phyloP scores from a whole-genome alignment of 2,888 invertebrate genomes.

The Scrobipalpa atriplicella region DNA sequence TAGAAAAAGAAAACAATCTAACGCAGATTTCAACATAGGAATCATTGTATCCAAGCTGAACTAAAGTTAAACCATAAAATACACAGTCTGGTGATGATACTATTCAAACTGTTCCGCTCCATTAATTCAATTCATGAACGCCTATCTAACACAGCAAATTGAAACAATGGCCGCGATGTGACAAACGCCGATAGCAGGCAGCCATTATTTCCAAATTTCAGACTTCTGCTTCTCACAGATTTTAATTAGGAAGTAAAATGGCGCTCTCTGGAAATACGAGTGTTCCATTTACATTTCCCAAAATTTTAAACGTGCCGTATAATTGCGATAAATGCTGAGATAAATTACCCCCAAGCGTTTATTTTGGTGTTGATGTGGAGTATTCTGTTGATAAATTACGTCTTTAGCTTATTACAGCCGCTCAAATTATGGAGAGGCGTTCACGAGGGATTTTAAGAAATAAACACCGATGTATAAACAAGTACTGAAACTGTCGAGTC shows the following conservation, averaged over 20 bases:
- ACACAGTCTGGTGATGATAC: neutral
- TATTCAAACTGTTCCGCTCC: neutral
- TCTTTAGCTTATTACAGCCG: neutral
- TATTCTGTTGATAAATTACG: constrained; percentile 6
- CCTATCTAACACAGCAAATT: constrained; percentile 16
- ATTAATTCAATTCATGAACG: constrained; percentile 35
- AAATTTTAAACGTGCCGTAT: constrained; percentile 10
- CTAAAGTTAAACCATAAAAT: neutral
- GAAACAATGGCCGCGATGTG: constrained; percentile 13
- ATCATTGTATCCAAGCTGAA: neutral
- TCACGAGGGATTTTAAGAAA: neutral
- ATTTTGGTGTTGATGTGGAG: constrained; percentile 13
- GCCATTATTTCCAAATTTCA: neutral
- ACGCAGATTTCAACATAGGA: too few relatives aligned
- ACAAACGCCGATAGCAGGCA: neutral
- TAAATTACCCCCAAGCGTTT: constrained; percentile 38
- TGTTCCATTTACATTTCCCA: neutral
- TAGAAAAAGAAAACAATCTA: neutral
- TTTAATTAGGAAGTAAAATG: constrained; percentile 57
- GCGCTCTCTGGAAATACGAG: constrained; percentile 32
- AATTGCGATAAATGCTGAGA: constrained; percentile 43
- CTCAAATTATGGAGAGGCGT: neutral
- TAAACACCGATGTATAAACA: constrained; percentile 1
- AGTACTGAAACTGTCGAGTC: constrained; percentile 6
- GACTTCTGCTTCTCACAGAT: constrained; percentile 38